phyloP scores from a whole-genome alignment of 2,888 invertebrate genomes.

The Cylindroiulus punctatus region DNA sequence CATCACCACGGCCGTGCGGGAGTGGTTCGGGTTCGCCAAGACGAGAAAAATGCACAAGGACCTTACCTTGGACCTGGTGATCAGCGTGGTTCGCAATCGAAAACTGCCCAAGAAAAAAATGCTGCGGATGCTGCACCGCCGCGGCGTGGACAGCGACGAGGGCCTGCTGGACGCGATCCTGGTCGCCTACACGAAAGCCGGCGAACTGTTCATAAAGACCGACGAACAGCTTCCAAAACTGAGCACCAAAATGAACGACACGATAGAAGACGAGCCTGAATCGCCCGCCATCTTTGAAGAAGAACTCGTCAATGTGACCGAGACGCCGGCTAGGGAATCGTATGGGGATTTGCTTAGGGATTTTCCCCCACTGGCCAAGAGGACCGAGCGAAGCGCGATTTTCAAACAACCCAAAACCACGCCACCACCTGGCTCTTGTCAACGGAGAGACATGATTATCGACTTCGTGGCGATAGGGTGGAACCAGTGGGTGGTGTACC shows the following conservation, averaged over 20 bases:
- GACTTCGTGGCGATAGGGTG: slow-evolving; percentile 54
- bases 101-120: slow-evolving; percentile 36
- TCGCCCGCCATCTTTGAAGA: not conserved
- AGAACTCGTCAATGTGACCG: not conserved
- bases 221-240: not conserved
- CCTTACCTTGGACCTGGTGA: slow-evolving; percentile 49
- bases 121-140: not conserved
- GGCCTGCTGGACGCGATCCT: slow-evolving; percentile 51
- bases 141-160: not conserved
- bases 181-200: slow-evolving; percentile 55
- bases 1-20: not conserved
- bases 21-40: slow-evolving; percentile 22
- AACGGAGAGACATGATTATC: slow-evolving; percentile 49
- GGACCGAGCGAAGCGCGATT: not conserved
- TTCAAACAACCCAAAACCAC: not conserved
- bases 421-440: slow-evolving; percentile 18
- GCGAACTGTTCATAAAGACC: not conserved
- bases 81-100: not conserved
- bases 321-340: not conserved
- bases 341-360: not conserved
- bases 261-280: not conserved
- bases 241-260: not conserved
- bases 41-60: not conserved
- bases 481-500: slow-evolving; percentile 55
- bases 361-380: not conserved